Evolutionary conservation across 1,140 invertebrate species (phyloP), one percentile per base, ranked within the genome.

Genomic region (Nephila pilipes): DNA sequence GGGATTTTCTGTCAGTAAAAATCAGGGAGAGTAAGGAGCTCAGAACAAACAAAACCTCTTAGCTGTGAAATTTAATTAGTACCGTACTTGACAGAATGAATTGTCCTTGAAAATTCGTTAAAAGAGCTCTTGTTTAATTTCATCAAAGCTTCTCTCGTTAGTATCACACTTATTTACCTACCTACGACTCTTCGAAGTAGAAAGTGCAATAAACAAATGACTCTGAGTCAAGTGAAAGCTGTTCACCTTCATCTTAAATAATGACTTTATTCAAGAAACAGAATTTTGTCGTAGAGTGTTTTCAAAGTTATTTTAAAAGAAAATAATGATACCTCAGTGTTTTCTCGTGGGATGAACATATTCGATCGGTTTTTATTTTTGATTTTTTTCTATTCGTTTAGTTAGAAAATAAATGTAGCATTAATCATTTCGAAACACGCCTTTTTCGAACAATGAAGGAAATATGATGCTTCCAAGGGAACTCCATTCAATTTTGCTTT

Each of bases 41-140:
- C 80, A 83, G 46, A 83, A 83, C 80, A 83, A 83, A 83, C 80
- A 83, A 55, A 55, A 54, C 80, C 80, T 83, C 80, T 83, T 83
- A 46, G 46, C 38, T 54, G 46, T 83, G 38, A 83, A 83, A 83
- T 83, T 83, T 83, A 83, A 83, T 83, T 83, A 83, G 80, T 83
- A 20, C 46, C n/a, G 80, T 83, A 55, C 80, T 46, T 54, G 80
- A 55, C 36, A 83, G 80, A 83, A 83, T 83, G 69, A 75, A 75
- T 75, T 75, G 80, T 83, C 36, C 80, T 83, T 83, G 46, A 83
- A 83, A 83, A 55, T 83, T 83, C 80, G 80, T 55, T 54, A 54
- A 54, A 83, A 83, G 80, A 83, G 38, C 80, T 80, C 20, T 83
- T 54, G 80, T 83, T 83, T 83, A 83, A 83, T 83, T 83, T 83